Base-by-base conservation (phyloP, 2,113 vertebrate species). In the Naja naja region DNA sequence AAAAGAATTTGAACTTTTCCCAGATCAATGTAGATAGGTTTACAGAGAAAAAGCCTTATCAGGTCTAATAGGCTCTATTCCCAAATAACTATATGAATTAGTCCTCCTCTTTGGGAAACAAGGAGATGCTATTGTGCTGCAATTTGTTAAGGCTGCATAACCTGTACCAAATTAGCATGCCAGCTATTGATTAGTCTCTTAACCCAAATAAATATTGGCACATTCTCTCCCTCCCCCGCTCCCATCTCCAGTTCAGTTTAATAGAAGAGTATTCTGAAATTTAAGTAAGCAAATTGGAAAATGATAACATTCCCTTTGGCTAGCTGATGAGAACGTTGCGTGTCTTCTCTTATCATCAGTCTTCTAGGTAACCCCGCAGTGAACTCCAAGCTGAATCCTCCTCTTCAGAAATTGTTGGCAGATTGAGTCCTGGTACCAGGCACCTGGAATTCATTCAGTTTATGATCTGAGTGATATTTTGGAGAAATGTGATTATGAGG, bases 361-460 rank as follows among this genome's bases (percentile, higher is more conserved):
- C 89, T 94, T 87, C 34, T 27, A 91, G 90, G 85, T 94, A 90
- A 55, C 54, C 90, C 52, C 14, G 34, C 0, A 23, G 5, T 85
- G 92, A 95, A 94, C 96, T 92, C 93, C 95, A 91, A 64, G n/a
- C 43, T 87, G 88, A 64, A 91, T 92, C 93, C 90, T 93, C 90
- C 81, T 92, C 90, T 94, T 94, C 90, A 93, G 94, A 95, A 95
- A 92, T 93, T 45, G 91, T 88, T 96, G 96, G 95, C 95, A 95
- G 16, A 0, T 39, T 14, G 34, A 92, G 43, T 55, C 64, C 87
- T 88, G 89, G 74, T 88, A 94, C 95, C 95, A 91, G 92, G 94
- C 96, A 97, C 96, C 96, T 96, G 95, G 96, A 97, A 97, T 97
- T 98, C 97, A 69, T 97, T 98, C 96, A 94, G 97, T 86, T 96